Percentiles rank a stretch among this genome's conserved stretches.
Evolutionary conservation across 2,113 vertebrate species (phyloP).

Genomic region (Xenus cinereus): DNA sequence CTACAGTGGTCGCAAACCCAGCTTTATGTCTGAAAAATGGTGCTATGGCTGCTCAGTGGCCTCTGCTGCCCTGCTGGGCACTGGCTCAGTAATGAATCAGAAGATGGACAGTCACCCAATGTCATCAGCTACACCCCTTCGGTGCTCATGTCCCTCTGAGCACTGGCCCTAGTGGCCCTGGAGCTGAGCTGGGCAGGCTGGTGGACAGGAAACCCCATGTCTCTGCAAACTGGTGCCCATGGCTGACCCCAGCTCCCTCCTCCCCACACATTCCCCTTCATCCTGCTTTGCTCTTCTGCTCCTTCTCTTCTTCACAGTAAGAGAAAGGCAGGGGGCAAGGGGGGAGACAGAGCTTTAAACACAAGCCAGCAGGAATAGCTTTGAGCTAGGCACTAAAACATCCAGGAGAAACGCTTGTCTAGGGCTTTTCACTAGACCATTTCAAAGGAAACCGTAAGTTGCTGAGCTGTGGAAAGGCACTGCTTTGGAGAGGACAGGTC

Average conservation of each 20-base stretch:
- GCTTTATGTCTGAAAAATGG: neutral
- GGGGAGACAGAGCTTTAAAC: neutral
- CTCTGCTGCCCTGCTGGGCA: neutral
- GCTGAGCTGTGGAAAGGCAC: neutral
- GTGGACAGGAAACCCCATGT: neutral
- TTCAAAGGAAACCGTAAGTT: neutral
- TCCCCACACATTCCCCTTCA: neutral
- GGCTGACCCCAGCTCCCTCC: neutral
- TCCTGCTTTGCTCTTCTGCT: neutral
- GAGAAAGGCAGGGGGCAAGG: neutral
- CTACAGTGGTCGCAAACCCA: neutral
- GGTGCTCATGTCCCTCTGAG: neutral
- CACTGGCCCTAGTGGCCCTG: neutral
- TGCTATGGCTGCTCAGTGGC: neutral
- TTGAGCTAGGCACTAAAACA: neutral
- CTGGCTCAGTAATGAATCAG: neutral
- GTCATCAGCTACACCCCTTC: neutral
- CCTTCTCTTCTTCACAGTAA: neutral
- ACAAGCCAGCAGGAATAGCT: neutral
- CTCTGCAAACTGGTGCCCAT: neutral
- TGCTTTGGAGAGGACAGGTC: neutral
- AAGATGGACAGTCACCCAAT: neutral
- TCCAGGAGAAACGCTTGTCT: neutral
- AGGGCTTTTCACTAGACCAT: neutral
- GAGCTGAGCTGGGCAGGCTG: neutral